These are phyloP conservation scores for Drosophila picticornis DNA, from an alignment of 2,888 invertebrate species.

Conservation along the genomic window DNA sequence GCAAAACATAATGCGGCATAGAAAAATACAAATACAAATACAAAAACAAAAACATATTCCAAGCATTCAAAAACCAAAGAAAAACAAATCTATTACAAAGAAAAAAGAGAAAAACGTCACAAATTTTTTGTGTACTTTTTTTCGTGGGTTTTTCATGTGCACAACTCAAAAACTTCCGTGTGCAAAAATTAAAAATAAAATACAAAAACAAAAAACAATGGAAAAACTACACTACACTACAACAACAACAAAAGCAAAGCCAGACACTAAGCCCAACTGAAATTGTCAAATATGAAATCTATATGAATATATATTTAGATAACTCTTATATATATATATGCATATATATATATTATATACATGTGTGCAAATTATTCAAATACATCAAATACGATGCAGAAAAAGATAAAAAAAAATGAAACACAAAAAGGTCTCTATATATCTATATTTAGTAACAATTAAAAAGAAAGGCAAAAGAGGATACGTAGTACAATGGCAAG, in stretches of 20 bases:
- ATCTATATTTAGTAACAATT: conserved; percentile 72
- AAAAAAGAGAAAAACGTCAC: conserved; percentile 38
- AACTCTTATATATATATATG: conserved; percentile 72
- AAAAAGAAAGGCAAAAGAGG: conserved; percentile 58
- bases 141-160: conserved; percentile 71
- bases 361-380: conserved; percentile 80
- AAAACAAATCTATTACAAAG: conserved; percentile 36
- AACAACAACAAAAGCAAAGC: conserved; percentile 68
- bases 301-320: conserved; percentile 78
- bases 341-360: conserved; percentile 64
- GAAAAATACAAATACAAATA: conserved; percentile 25
- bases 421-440: conserved; percentile 59
- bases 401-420: conserved; percentile 19
- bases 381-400: conserved; percentile 59
- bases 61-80: conserved; percentile 74
- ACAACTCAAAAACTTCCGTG: conserved; percentile 72
- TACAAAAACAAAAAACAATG: conserved; percentile 20
- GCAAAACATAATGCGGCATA: conserved; percentile 31
- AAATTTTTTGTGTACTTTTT: conserved; percentile 68
- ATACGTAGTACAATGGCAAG: conserved; percentile 83
- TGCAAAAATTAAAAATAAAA: conserved; percentile 54
- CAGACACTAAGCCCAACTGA: conserved; percentile 79
- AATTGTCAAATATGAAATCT: conserved; percentile 79
- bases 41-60: conserved; percentile 64
- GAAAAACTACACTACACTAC: conserved; percentile 54